phyloP scores from a whole-genome alignment of 2,888 invertebrate species.

The Ametastegia equiseti region DNA sequence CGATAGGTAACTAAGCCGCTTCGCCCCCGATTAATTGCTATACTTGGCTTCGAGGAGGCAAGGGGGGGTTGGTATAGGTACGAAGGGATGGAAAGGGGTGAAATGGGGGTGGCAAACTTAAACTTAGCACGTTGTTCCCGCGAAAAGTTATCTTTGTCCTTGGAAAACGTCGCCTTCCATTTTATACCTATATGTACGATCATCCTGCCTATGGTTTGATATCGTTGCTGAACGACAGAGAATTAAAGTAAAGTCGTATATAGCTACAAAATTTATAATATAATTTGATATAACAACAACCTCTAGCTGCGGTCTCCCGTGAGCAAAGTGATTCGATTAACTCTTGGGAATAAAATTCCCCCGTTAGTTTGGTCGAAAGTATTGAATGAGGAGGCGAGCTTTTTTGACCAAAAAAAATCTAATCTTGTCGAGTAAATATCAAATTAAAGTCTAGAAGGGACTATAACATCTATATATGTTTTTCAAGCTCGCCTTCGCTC shows the following conservation, averaged over 20 bases:
- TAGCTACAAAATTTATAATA: neutral
- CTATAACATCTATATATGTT: neutral
- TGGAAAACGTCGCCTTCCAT: neutral
- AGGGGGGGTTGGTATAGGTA: no score
- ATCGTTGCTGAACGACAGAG: neutral
- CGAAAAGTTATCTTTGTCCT: conserved; percentile 30
- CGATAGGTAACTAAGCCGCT: conserved; percentile 42
- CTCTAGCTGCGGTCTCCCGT: neutral
- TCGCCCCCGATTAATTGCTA: conserved; percentile 43
- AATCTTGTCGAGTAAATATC: neutral
- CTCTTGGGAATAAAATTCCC: neutral
- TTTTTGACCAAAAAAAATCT: neutral
- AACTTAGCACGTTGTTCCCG: conserved; percentile 36
- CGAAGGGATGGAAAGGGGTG: no score
- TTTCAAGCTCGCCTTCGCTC: neutral
- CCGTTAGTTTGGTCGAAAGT: neutral
- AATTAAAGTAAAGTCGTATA: neutral
- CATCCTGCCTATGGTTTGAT: neutral
- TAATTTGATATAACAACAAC: neutral
- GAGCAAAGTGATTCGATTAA: conserved; percentile 5
- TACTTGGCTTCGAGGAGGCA: conserved; percentile 15
- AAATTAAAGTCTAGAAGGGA: neutral
- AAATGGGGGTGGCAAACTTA: conserved; percentile 12
- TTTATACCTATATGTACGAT: neutral
- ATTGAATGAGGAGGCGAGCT: neutral